These are phyloP conservation scores for Melanotaenia maccullochi DNA, from an alignment of 2,797 vertebrate genomes.

Conservation along the genomic window DNA sequence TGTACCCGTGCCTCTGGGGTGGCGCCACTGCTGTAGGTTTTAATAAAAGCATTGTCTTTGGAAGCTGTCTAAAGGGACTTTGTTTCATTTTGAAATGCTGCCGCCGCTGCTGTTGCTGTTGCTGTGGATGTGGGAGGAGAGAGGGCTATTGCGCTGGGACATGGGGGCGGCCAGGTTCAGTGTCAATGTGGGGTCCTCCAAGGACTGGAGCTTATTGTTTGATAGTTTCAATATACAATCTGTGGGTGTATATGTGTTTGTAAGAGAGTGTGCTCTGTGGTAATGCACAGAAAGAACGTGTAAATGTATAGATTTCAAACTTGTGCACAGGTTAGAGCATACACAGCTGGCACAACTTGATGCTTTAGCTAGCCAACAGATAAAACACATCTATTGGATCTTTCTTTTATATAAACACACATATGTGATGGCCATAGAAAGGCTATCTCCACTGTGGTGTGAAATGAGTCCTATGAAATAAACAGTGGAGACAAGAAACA, in stretches of 20 bases:
- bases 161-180: constrained; percentile 76
- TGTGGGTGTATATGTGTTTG: constrained; percentile 24
- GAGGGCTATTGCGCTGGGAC: constrained; percentile 79
- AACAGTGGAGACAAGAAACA: constrained; percentile 46
- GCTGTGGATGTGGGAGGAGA: constrained; percentile 72
- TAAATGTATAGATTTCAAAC: constrained; percentile 33
- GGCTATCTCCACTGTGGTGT: constrained; percentile 32
- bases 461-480: constrained; percentile 54
- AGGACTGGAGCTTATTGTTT: constrained; percentile 83
- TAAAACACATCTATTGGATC: constrained; percentile 30
- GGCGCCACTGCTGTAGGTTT: constrained; percentile 83
- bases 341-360: constrained; percentile 43
- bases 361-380: constrained; percentile 33
- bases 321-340: constrained; percentile 32
- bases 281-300: constrained; percentile 42
- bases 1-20: constrained; percentile 71
- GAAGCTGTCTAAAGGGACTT: constrained; percentile 83
- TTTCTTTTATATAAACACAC: constrained; percentile 40
- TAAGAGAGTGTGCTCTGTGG: constrained; percentile 19
- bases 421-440: constrained; percentile 30
- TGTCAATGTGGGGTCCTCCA: constrained; percentile 77
- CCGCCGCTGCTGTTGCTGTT: constrained; percentile 59
- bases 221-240: constrained; percentile 83
- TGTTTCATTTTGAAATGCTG: constrained; percentile 78
- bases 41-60: constrained; percentile 88